Conservation (phyloP, 92 coral and sea anemone genomes). For the Chrysogorgia sp. region DNA sequence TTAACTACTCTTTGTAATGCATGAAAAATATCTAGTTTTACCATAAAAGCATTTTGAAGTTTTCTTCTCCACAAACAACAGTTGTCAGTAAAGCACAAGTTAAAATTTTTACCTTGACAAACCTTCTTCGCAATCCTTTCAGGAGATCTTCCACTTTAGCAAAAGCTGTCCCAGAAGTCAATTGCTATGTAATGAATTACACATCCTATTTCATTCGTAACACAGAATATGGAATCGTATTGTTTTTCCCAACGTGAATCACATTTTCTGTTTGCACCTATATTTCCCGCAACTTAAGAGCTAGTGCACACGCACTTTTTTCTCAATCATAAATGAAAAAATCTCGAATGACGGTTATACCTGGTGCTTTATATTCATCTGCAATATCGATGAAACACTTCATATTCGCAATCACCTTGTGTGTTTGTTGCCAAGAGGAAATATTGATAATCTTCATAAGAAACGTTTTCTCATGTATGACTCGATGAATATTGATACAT, state of each 20-base stretch:
- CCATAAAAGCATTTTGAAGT: slow-evolving; percentile 3
- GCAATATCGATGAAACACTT: background rate
- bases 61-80: slow-evolving; percentile 23
- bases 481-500: slow-evolving; percentile 51
- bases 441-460: slow-evolving; percentile 24
- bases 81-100: background rate
- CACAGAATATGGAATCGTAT: too few species aligned
- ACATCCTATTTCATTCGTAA: slow-evolving; percentile 61
- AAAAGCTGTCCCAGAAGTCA: background rate
- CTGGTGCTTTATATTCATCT: slow-evolving; percentile 1
- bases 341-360: slow-evolving; percentile 9
- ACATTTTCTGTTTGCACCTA: background rate
- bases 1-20: background rate
- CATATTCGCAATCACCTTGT: background rate
- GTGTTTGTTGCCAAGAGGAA: background rate
- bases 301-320: background rate
- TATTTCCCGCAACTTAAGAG: background rate
- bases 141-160: background rate
- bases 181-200: slow-evolving; percentile 27
- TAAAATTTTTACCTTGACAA: background rate
- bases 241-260: slow-evolving; percentile 33
- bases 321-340: slow-evolving; percentile 4
- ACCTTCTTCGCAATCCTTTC: background rate
- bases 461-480: slow-evolving; percentile 40
- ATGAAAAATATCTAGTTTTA: slow-evolving; percentile 5